Percentiles rank a stretch among this genome's conserved stretches.
Evolutionary conservation across 2,113 vertebrate genomes (phyloP).

Genomic region (Cephalopterus ornatus): DNA sequence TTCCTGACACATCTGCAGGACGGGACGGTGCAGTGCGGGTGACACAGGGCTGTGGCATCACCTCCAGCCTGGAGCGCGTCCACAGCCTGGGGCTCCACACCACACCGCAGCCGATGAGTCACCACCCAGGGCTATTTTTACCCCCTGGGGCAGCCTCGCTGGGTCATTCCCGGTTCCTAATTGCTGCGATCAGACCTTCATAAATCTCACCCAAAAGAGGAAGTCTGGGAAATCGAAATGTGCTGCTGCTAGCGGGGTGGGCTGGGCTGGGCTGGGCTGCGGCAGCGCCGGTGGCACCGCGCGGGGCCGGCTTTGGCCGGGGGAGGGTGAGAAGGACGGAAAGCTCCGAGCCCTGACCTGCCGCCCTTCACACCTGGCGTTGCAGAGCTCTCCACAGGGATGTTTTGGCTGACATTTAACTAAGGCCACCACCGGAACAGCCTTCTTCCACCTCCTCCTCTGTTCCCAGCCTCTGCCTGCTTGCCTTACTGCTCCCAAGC

Average conservation of each 20-base stretch:
- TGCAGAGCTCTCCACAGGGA: background rate
- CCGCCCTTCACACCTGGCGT: background rate
- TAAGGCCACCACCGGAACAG: background rate
- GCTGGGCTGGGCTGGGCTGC: background rate
- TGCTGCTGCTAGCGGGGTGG: accelerated
- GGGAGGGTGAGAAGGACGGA: background rate
- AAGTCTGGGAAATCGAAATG: constrained; percentile 26
- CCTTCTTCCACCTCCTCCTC: background rate
- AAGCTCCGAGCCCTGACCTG: background rate
- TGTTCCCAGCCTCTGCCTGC: background rate
- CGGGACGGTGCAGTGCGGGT: background rate
- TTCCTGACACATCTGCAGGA: background rate
- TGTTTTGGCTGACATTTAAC: constrained; percentile 1
- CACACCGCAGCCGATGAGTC: background rate
- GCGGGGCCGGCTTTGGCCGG: accelerated
- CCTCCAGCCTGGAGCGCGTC: background rate
- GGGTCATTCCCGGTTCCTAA: constrained; percentile 35
- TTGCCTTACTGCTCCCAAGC: background rate
- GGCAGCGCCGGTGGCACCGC: accelerated
- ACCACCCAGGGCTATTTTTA: background rate
- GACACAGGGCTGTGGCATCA: background rate
- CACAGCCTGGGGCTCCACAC: background rate
- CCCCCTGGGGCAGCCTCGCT: background rate
- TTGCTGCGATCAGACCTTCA: constrained; percentile 23
- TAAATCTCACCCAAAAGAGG: constrained; percentile 46